Evolutionary conservation across 2,113 vertebrate genomes (phyloP).

Genomic region (Strix uralensis): DNA sequence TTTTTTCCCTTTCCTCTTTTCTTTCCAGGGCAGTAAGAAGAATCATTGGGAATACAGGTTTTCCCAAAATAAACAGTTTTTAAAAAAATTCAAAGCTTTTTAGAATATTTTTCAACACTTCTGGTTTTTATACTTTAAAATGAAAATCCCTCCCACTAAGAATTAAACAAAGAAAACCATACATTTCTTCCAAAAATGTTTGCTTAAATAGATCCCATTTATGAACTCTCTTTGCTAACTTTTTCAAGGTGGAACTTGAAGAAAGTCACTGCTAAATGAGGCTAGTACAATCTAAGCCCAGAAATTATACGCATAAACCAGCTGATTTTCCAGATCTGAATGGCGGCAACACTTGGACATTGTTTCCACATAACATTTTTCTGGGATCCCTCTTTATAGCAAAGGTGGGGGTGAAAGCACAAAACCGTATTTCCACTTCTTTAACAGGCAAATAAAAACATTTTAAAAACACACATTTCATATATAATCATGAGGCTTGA

Average conservation of each 20-base stretch:
- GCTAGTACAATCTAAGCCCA: neutral
- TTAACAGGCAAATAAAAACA: neutral
- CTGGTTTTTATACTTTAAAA: neutral
- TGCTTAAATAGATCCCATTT: neutral
- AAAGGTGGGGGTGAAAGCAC: neutral
- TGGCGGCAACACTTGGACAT: neutral
- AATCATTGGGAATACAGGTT: neutral
- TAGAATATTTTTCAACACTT: neutral
- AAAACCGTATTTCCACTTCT: neutral
- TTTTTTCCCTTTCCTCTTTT: neutral
- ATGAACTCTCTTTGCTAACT: neutral
- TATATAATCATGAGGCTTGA: neutral
- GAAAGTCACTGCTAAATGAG: neutral
- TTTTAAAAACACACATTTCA: neutral
- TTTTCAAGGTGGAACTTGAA: neutral
- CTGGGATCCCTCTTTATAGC: neutral
- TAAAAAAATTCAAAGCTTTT: neutral
- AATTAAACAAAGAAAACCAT: neutral
- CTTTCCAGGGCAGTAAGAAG: neutral
- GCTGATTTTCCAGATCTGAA: neutral
- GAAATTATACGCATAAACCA: neutral
- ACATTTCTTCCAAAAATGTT: neutral
- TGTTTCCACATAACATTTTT: neutral
- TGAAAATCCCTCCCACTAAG: neutral
- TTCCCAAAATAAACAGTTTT: neutral